phyloP scores from a whole-genome alignment of 2,888 invertebrate genomes.

The Leptinotarsa tumamoca region DNA sequence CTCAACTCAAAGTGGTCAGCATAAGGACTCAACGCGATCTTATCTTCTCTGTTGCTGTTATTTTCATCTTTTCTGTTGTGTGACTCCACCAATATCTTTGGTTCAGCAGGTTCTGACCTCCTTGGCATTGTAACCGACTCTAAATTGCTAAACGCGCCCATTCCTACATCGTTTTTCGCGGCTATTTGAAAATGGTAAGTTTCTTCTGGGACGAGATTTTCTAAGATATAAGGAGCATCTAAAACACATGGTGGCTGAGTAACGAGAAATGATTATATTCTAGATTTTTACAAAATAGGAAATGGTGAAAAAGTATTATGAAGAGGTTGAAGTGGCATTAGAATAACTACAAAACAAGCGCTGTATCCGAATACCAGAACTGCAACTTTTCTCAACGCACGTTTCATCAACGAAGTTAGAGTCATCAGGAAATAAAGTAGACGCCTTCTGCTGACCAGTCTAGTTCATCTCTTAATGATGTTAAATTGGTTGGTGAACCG shows the following conservation, averaged over 20 bases:
- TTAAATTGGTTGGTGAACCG: no score
- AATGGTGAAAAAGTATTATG: no score
- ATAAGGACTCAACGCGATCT: conserved; percentile 73
- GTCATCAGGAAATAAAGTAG: no score
- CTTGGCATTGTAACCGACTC: conserved; percentile 77
- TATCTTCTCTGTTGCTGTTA: conserved; percentile 66
- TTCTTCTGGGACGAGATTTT: conserved; percentile 81
- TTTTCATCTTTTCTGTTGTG: conserved; percentile 58
- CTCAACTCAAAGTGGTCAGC: conserved; percentile 84
- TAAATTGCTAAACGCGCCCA: conserved; percentile 74
- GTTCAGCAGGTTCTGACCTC: conserved; percentile 82
- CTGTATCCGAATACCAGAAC: no score
- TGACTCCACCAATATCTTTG: conserved; percentile 71
- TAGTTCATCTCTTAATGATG: no score
- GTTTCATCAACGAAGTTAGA: no score
- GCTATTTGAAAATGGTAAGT: conserved; percentile 87
- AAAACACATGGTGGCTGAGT: conserved; percentile 27
- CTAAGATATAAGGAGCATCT: conserved; percentile 85
- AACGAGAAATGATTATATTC: no score
- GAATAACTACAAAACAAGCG: no score
- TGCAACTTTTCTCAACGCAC: no score
- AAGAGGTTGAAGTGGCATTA: no score
- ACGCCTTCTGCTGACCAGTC: no score
- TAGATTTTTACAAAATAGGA: no score
- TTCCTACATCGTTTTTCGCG: conserved; percentile 85